Evolutionary conservation across 2,113 vertebrate species (phyloP).

Genomic region (Ailurus styani): DNA sequence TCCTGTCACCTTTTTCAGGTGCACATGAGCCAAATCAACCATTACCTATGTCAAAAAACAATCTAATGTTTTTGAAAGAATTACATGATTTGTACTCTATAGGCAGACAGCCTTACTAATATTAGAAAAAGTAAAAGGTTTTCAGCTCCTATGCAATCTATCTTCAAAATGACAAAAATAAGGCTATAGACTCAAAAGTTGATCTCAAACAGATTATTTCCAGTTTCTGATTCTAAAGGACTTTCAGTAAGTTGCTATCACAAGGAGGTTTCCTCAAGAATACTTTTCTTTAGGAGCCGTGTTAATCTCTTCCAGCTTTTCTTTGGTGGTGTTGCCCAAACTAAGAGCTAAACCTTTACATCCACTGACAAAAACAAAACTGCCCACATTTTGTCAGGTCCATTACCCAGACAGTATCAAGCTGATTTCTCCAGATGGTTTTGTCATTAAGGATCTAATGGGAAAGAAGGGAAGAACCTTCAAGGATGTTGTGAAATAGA

Average conservation of each 20-base stretch:
- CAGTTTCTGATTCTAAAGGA: background rate
- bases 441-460: background rate
- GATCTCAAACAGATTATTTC: background rate
- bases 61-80: background rate
- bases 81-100: background rate
- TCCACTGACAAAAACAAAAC: background rate
- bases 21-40: background rate
- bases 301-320: background rate
- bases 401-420: background rate
- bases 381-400: background rate
- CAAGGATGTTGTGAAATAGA: background rate
- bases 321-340: background rate
- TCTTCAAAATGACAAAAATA: slow-evolving; percentile 17
- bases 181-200: background rate
- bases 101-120: background rate
- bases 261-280: background rate
- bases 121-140: background rate
- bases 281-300: background rate
- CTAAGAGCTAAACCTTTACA: background rate
- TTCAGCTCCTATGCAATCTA: background rate
- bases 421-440: slow-evolving; percentile 14
- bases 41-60: background rate
- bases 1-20: background rate
- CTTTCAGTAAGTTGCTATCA: background rate
- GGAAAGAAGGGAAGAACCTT: background rate